Conservation (phyloP, 2,113 vertebrate genomes). For the Pelodiscus sinensis region DNA sequence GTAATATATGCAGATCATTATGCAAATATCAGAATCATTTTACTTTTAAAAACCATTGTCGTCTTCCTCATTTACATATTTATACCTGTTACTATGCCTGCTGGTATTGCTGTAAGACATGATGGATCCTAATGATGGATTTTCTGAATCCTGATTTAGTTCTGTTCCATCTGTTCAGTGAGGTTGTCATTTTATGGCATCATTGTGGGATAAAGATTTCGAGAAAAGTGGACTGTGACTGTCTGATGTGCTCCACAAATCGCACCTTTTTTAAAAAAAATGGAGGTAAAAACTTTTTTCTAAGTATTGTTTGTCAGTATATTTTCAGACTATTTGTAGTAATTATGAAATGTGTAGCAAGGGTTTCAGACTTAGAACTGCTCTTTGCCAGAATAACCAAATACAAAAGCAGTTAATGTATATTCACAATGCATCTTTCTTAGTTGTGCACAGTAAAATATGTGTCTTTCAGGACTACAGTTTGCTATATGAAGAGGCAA, state of each 20-base stretch:
- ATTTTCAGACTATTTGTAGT: neutral
- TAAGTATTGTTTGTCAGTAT: neutral
- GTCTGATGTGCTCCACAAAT: neutral
- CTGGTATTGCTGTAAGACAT: constrained; percentile 59
- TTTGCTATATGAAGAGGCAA: constrained; percentile 94
- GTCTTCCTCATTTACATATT: constrained; percentile 65
- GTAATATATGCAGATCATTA: constrained; percentile 61
- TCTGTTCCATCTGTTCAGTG: constrained; percentile 70
- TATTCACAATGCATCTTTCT: neutral
- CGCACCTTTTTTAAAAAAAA: neutral
- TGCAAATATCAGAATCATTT: constrained; percentile 68
- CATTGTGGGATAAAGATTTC: constrained; percentile 19
- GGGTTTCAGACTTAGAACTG: neutral
- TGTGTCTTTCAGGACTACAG: constrained; percentile 89
- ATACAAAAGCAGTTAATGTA: neutral
- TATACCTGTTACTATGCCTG: constrained; percentile 69
- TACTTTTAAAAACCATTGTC: constrained; percentile 28
- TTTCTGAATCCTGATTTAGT: constrained; percentile 55
- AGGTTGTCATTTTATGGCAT: constrained; percentile 68
- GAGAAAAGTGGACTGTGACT: neutral
- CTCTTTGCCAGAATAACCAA: neutral
- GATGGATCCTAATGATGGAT: constrained; percentile 60
- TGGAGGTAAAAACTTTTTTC: neutral
- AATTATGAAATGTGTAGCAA: neutral
- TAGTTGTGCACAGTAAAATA: constrained; percentile 25